Evolutionary conservation across 2,888 invertebrate species (phyloP).

Genomic region (Crematogaster levior): DNA sequence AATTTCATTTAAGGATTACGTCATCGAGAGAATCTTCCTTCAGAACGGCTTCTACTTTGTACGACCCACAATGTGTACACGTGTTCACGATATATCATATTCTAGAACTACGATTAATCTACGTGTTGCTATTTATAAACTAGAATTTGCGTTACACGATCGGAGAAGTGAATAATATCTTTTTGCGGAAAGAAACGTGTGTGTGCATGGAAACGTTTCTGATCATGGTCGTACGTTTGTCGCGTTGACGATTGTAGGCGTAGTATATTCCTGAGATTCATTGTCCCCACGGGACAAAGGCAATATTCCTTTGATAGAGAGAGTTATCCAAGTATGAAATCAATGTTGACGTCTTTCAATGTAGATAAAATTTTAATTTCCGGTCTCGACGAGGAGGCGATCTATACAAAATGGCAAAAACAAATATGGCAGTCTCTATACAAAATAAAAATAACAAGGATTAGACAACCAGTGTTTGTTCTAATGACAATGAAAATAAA

Average conservation of each 20-base stretch:
- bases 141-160: constrained; percentile 18
- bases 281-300: background rate
- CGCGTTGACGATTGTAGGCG: constrained; percentile 45
- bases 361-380: constrained; percentile 50
- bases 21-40: constrained; percentile 3
- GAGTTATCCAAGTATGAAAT: constrained; percentile 30
- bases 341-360: constrained; percentile 19
- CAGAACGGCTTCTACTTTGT: background rate
- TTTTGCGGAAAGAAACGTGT: constrained; percentile 31
- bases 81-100: constrained; percentile 39
- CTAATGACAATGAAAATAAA: background rate
- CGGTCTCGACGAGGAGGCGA: constrained; percentile 20
- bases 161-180: constrained; percentile 41
- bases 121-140: constrained; percentile 38
- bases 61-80: background rate
- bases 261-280: constrained; percentile 11
- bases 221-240: constrained; percentile 22
- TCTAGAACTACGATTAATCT: constrained; percentile 40
- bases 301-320: constrained; percentile 25
- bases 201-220: constrained; percentile 26
- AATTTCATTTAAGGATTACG: constrained; percentile 26
- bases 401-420: constrained; percentile 6
- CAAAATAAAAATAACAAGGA: background rate
- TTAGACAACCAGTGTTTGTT: background rate
- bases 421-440: background rate